Evolutionary conservation across 2,888 invertebrate species (phyloP).

Genomic region (Gymnoscelis rufifasciata): DNA sequence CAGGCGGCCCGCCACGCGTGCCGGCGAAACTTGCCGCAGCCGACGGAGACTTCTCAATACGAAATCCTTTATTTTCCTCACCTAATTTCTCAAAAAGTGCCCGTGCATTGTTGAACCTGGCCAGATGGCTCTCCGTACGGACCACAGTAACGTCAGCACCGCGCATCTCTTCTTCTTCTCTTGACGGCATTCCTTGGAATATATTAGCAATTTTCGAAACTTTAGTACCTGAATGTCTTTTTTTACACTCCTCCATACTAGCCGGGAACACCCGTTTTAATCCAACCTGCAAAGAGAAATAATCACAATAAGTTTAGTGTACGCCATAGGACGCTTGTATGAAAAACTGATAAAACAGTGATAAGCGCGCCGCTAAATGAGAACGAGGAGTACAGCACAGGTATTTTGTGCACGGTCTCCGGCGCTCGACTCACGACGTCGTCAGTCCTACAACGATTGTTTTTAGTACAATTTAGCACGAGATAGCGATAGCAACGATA

Average conservation of each 20-base stretch:
- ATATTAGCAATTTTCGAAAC: constrained; percentile 95
- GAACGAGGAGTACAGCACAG: constrained; percentile 54
- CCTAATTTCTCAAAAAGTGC: constrained; percentile 94
- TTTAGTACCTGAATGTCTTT: constrained; percentile 85
- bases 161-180: constrained; percentile 74
- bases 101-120: constrained; percentile 94
- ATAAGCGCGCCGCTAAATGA: constrained; percentile 52
- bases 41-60: constrained; percentile 79
- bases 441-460: constrained; percentile 54
- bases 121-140: constrained; percentile 92
- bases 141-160: constrained; percentile 84
- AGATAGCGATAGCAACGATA: constrained; percentile 76
- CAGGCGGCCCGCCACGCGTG: constrained; percentile 71
- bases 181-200: constrained; percentile 87
- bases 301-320: constrained; percentile 43
- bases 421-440: constrained; percentile 43
- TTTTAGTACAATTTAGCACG: constrained; percentile 66
- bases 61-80: constrained; percentile 82
- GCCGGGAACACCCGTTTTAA: constrained; percentile 73
- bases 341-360: constrained; percentile 52
- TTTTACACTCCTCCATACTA: constrained; percentile 84
- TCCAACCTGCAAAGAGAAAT: constrained; percentile 67
- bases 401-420: constrained; percentile 57
- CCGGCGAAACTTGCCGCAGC: constrained; percentile 78
- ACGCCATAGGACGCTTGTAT: constrained; percentile 48